Percentiles rank a stretch among this genome's conserved stretches.
These are phyloP conservation scores for Gallinago paraguaiae DNA, from an alignment of 2,113 vertebrate species.

Conservation along the genomic window DNA sequence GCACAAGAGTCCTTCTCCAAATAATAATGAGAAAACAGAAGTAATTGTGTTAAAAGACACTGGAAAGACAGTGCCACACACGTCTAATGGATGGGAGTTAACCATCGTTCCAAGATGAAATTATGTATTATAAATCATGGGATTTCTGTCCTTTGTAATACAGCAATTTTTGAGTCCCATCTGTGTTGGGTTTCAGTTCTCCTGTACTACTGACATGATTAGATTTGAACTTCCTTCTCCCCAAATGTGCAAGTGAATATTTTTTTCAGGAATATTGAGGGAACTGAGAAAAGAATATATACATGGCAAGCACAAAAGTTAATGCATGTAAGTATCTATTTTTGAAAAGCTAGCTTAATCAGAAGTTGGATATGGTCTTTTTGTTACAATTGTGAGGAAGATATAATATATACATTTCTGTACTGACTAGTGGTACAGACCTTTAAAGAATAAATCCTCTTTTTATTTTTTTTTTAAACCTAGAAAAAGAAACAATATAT, in stretches of 20 bases:
- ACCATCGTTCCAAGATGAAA: background rate
- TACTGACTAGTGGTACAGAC: background rate
- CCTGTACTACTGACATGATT: background rate
- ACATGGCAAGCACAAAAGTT: background rate
- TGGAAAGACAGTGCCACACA: background rate
- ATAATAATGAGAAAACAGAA: background rate
- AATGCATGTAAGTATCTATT: background rate
- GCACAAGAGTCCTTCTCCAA: background rate
- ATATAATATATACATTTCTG: background rate
- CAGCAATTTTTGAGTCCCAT: background rate
- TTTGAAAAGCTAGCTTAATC: background rate
- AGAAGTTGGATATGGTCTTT: background rate
- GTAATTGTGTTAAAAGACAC: background rate
- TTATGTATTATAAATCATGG: fast-evolving
- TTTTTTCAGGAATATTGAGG: background rate
- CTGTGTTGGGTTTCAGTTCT: background rate
- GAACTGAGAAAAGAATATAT: background rate
- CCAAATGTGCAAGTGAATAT: background rate
- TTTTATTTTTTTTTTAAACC: background rate
- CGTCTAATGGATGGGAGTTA: background rate
- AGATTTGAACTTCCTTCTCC: background rate
- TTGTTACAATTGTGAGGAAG: background rate
- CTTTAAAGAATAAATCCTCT: background rate
- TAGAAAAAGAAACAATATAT: background rate
- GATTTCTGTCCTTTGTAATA: background rate